These are phyloP conservation scores for Furcula furcula DNA, from an alignment of 2,888 invertebrate genomes.

Conservation along the genomic window DNA sequence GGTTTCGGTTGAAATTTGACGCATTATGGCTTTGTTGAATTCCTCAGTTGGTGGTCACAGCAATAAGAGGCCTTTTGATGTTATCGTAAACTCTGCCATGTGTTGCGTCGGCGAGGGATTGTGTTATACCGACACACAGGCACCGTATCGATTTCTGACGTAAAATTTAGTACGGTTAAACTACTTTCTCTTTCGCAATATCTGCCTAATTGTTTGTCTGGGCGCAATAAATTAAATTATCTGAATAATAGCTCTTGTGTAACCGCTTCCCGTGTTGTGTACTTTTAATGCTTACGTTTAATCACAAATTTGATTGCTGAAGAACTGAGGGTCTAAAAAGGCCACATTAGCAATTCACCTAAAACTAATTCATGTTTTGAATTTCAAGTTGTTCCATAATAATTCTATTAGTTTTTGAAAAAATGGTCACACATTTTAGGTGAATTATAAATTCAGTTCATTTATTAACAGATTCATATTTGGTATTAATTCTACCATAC, in stretches of 20 bases:
- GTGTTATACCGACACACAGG: constrained; percentile 2
- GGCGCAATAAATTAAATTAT: constrained; percentile 1
- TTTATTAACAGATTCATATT: too few species aligned
- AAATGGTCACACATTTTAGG: too few species aligned
- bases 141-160: constrained; percentile 7
- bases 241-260: constrained; percentile 10
- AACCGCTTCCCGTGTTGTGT: constrained; percentile 4
- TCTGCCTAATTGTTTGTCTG: constrained; percentile 12
- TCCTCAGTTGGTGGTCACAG: constrained; percentile 49
- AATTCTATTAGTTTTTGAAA: too few species aligned
- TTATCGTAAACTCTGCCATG: constrained; percentile 17
- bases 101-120: constrained; percentile 7
- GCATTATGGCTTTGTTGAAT: constrained; percentile 40
- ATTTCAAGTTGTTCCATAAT: too few species aligned
- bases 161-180: constrained; percentile 9
- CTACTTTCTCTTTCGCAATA: constrained; percentile 23
- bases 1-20: constrained; percentile 54
- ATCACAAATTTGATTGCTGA: too few species aligned
- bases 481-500: too few species aligned
- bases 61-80: constrained; percentile 21
- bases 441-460: too few species aligned
- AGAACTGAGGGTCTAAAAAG: too few species aligned
- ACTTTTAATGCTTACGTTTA: too few species aligned
- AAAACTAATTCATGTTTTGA: too few species aligned
- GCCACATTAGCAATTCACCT: too few species aligned